Percentiles rank a stretch among this genome's conserved stretches.
Conservation (phyloP, 2,797 vertebrate genomes). For the Poecilia wingei region DNA sequence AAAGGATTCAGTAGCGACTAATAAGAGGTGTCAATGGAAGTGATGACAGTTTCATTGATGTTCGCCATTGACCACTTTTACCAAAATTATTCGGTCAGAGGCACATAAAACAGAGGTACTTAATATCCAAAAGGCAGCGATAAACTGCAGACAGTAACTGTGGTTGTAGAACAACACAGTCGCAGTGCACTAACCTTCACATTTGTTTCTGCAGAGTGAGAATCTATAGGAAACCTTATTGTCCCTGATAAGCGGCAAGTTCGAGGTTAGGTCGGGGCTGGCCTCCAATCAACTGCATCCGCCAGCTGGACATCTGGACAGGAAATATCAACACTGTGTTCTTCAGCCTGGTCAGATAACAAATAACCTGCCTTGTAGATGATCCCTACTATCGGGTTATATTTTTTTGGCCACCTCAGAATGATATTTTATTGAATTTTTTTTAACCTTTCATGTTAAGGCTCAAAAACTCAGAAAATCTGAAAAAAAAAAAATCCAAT, state of each 20-base stretch:
- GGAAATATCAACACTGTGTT: not conserved
- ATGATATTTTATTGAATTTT: no score
- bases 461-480: not conserved
- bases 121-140: not conserved
- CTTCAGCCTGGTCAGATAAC: not conserved
- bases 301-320: not conserved
- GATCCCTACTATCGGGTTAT: not conserved
- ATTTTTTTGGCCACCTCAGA: not conserved
- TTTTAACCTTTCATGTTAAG: not conserved
- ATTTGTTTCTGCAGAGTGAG: not conserved
- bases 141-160: not conserved
- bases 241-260: not conserved
- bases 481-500: not conserved
- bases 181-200: not conserved
- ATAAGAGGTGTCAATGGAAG: not conserved
- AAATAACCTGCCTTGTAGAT: not conserved
- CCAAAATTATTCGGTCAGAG: not conserved
- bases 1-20: not conserved
- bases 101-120: not conserved
- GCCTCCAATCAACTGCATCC: slow-evolving; percentile 1
- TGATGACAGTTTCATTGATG: not conserved
- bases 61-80: not conserved
- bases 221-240: not conserved
- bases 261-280: not conserved
- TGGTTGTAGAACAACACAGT: not conserved